Conservation (phyloP, 2,888 invertebrate species). For the Tromatobia lineatoria region DNA sequence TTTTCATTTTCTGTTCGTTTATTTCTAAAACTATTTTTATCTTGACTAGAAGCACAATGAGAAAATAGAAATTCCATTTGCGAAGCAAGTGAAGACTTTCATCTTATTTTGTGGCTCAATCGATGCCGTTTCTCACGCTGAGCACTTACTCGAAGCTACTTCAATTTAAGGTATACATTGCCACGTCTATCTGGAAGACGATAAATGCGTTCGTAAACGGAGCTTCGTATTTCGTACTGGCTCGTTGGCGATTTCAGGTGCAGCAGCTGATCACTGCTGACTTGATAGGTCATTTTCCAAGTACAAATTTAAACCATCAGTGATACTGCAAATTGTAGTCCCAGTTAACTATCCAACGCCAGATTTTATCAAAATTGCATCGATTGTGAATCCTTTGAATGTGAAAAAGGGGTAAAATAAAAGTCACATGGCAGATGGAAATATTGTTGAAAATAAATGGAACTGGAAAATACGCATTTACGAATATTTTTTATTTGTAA, state of each 20-base stretch:
- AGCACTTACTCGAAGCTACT: background rate
- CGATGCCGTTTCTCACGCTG: slow-evolving; percentile 28
- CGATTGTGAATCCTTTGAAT: background rate
- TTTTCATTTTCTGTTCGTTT: background rate
- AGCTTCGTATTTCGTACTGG: background rate
- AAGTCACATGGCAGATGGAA: no score
- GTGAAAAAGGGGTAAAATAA: no score
- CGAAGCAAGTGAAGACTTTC: background rate
- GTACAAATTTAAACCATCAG: background rate
- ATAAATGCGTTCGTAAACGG: background rate
- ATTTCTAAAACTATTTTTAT: background rate
- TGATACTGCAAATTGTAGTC: background rate
- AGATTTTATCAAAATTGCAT: background rate
- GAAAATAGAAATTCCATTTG: slow-evolving; percentile 13
- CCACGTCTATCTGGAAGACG: background rate
- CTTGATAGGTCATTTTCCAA: background rate
- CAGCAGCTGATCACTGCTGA: background rate
- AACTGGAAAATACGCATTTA: no score
- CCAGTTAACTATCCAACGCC: background rate
- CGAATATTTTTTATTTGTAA: no score
- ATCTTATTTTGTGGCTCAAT: slow-evolving; percentile 17
- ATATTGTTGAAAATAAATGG: no score
- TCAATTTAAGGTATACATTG: slow-evolving; percentile 16
- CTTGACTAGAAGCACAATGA: background rate
- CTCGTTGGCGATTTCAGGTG: background rate